Base-by-base conservation (phyloP, 2,113 vertebrate species). In the Scomber japonicus region DNA sequence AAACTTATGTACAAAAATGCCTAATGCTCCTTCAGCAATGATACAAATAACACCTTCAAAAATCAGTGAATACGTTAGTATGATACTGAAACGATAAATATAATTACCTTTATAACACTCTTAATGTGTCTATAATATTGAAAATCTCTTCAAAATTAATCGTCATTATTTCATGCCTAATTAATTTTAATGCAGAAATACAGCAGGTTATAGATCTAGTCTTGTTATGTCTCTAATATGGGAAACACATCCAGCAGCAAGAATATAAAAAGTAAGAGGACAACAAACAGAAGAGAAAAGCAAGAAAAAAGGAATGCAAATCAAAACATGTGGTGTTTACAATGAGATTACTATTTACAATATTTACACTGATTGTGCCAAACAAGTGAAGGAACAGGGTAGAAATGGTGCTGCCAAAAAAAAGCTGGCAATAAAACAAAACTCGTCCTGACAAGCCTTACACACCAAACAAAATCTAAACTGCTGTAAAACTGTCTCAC, bases 1-100 rank as follows among this genome's bases (percentile, higher is more conserved):
- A 59, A 30, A 11, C 48, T 74, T 9, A 24, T 11, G 69, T 53
- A n/a, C 17, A 64, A 78, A 60, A 59, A 71, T 3, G 1, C 55
- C 53, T 24, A 17, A 15, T 57, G 44, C 45, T 48, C 17, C 60
- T 68, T 30, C 35, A 53, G 56, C 27, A 60, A 45, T 55, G 54
- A 31, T 2, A 66, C 2, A 64, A 44, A 35, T 9, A 45, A 69
- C 19, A 30, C 17, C 1, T 57, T 53, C 46, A 44, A 21, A 13
- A 21, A 0, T 17, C 11, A 57, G 4, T 15, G 35, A 35, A 31
- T 24, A 31, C 13, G 59, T 27, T 27, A 21, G 30, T 16, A 59
- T n/a, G n/a, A 62, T 27, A 27, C 24, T 27, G 24, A 27, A 27
- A 27, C 24, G 2, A 27, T 24, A 48, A 30, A 5, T 15, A 68